Evolutionary conservation across 2,888 invertebrate genomes (phyloP).

Genomic region (Anarsia innoxiella): DNA sequence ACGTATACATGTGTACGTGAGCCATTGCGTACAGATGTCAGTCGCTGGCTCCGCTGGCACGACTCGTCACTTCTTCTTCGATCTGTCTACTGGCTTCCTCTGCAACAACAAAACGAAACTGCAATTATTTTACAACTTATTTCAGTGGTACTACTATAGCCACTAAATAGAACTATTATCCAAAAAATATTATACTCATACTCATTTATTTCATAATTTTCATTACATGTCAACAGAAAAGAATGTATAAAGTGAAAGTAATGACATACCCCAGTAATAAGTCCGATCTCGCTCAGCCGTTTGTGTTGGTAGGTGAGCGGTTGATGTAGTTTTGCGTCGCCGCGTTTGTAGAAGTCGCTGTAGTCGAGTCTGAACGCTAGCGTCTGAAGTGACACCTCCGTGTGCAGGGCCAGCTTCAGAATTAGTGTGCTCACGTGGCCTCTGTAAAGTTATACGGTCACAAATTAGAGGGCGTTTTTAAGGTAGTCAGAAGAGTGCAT

Average conservation of each 20-base stretch:
- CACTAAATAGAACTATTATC: neutral
- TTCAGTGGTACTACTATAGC: neutral
- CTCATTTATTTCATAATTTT: no score
- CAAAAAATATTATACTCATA: no score
- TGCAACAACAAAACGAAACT: conserved; percentile 20
- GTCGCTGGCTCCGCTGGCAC: conserved; percentile 21
- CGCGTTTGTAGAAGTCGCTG: conserved; percentile 94
- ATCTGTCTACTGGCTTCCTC: conserved; percentile 39
- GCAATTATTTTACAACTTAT: neutral
- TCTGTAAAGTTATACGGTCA: no score
- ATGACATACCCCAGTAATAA: no score
- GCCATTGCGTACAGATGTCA: conserved; percentile 26
- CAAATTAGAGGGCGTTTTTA: no score
- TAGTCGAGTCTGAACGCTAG: conserved; percentile 95
- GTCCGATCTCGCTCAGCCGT: conserved; percentile 74
- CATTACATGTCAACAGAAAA: no score
- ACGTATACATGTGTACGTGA: conserved; percentile 26
- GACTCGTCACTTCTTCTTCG: conserved; percentile 55
- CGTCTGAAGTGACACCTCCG: conserved; percentile 90
- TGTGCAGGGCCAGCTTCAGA: conserved; percentile 86
- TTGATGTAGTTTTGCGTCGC: conserved; percentile 83
- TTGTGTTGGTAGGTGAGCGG: conserved; percentile 79
- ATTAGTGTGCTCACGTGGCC: conserved; percentile 91
- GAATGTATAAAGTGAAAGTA: no score
- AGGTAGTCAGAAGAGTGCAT: no score